Evolutionary conservation across 2,113 vertebrate species (phyloP), one percentile per base, ranked within the genome.

Genomic region (Sminthopsis crassicaudata): DNA sequence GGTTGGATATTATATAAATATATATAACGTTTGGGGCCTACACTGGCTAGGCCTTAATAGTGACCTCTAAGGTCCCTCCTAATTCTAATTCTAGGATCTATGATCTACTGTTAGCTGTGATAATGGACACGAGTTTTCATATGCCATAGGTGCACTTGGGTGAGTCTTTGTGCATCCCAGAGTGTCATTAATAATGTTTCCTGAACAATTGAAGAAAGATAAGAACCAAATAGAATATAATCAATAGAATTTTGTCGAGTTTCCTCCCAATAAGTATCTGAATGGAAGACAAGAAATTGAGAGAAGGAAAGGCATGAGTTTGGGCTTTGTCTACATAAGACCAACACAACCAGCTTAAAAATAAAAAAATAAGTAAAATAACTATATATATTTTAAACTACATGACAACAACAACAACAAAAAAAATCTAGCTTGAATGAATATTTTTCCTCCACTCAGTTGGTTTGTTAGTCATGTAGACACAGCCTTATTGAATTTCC

Each of bases 241-340:
- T 95, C 27, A 96, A 95, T 91, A 96, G 5, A 97, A 94, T 96
- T 93, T 96, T 2, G 94, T 90, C 24, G 26, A 7, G 1, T 51
- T 42, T 84, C 22, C 12, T 24, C 25, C 46, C 94, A 96, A 97
- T 96, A 95, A 50, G 95, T 2, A 46, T 53, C 90, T 96, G 95
- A 95, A 53, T 95, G 98, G 97, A 98, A 98, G 98, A 98, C 98
- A 97, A 96, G 57, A 97, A 95, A 96, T 97, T 96, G 91, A 0
- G 0, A 96, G 89, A 95, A 97, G 48, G 93, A 95, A 92, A 97
- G 91, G 67, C 95, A 97, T 97, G 94, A 95, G 96, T 94, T 94
- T 93, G 91, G 96, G 96, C 97, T 98, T 96, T 97, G 96, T 97
- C 97, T 97, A 97, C 97, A 97, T 97, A 97, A 97, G 96, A 97